Conservation (phyloP, 2,888 invertebrate genomes). For the Stenodera caucasica region DNA sequence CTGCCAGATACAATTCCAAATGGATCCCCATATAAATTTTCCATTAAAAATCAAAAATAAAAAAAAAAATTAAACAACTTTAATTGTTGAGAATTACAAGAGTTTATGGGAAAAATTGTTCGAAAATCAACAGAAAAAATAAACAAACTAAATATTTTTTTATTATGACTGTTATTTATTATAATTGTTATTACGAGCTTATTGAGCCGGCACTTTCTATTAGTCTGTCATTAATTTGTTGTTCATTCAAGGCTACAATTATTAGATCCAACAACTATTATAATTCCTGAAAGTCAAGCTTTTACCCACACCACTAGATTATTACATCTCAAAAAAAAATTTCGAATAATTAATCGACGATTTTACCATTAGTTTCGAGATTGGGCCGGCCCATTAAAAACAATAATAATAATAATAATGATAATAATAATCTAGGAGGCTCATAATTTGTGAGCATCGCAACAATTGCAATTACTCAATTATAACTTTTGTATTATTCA, state of each 20-base stretch:
- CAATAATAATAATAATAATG: no score
- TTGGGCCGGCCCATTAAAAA: background rate
- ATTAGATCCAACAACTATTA: background rate
- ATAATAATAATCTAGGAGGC: no score
- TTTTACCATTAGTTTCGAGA: background rate
- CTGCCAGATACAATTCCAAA: background rate
- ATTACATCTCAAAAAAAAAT: no score
- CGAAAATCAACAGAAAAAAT: no score
- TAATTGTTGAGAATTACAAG: background rate
- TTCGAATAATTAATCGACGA: background rate
- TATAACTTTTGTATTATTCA: slow-evolving; percentile 5
- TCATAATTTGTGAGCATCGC: background rate
- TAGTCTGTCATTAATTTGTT: slow-evolving; percentile 12
- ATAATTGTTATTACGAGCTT: slow-evolving; percentile 1
- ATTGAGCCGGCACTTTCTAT: slow-evolving; percentile 11
- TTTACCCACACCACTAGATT: slow-evolving; percentile 6
- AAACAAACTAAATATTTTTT: background rate
- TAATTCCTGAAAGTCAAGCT: slow-evolving; percentile 10
- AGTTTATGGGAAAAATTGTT: background rate
- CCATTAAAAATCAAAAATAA: background rate
- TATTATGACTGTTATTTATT: slow-evolving; percentile 3
- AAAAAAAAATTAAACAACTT: background rate
- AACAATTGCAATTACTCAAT: slow-evolving; percentile 4
- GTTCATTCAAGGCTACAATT: slow-evolving; percentile 11
- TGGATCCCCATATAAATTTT: background rate